Evolutionary conservation across 1,140 invertebrate genomes (phyloP), one percentile per base, ranked within the genome.

Genomic region (Ericerus pela): DNA sequence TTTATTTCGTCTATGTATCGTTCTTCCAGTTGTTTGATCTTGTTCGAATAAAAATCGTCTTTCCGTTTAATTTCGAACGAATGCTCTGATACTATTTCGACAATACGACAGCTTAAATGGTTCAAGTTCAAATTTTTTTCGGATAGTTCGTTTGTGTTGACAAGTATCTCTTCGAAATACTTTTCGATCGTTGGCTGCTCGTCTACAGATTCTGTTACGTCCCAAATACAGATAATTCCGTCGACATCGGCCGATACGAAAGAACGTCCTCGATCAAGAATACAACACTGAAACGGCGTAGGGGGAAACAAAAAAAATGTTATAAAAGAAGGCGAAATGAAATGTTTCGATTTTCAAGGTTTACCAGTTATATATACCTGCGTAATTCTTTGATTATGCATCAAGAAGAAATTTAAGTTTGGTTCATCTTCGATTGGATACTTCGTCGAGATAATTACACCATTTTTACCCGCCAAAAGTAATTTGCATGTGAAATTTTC

Each of bases 151-250:
- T 67, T 69, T 58, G 78, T 75, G 20, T 76, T 75, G 51, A 86
- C 83, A 20, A 86, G 65, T 18, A 85, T 78, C 65, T 75, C 73
- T 43, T 59, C 5, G 68, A 71, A 41, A 76, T 74, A 20, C 75
- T 68, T 58, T 74, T 73, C 63, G 92, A 87, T 55, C n/a, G n/a
- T n/a, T n/a, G n/a, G n/a, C 80, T 81, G 1, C 66, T 80, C 77
- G 1, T 79, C 81, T 62, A 90, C 86, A n/a, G 78, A 75, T 62
- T 84, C 81, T 1, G 77, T 72, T 27, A 94, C 66, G 64, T 81
- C 80, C 90, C 91, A 96, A 55, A 94, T 74, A 54, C 86, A 84
- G 14, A 95, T 74, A 0, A 80, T 81, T 0, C 87, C 82, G 65
- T 87, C 85, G 59, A 74, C 70, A 1, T 80, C 80, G 5, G 80